Conservation (phyloP, 2,113 vertebrate genomes). For the Kryptolebias marmoratus region DNA sequence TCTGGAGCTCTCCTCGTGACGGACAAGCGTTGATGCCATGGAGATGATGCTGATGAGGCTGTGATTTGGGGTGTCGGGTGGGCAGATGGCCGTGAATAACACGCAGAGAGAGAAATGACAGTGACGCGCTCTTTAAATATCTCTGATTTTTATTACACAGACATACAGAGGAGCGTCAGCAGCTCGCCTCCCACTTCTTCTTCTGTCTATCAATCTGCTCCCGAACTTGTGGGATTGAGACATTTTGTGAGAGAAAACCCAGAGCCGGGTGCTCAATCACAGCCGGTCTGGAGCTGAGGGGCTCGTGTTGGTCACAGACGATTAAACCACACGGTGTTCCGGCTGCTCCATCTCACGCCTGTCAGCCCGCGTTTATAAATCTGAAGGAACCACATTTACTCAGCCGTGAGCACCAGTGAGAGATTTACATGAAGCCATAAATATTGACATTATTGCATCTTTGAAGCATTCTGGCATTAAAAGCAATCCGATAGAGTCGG, state of each 20-base stretch:
- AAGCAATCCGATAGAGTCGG: too few relatives aligned
- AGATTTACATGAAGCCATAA: constrained; percentile 21
- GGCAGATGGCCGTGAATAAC: constrained; percentile 71
- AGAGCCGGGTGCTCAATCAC: constrained; percentile 28
- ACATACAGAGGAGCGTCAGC: constrained; percentile 69
- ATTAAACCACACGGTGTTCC: constrained; percentile 53
- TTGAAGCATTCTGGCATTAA: too few relatives aligned
- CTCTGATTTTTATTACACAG: constrained; percentile 73
- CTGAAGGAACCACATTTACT: constrained; percentile 66
- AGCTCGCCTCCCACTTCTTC: constrained; percentile 50
- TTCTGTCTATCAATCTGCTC: constrained; percentile 7
- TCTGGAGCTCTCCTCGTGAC: constrained; percentile 61
- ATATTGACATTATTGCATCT: constrained; percentile 21
- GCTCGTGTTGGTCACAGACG: constrained; percentile 60
- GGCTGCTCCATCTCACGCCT: constrained; percentile 38
- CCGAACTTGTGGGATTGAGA: constrained; percentile 41
- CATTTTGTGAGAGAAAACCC: constrained; percentile 11
- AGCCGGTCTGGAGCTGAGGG: constrained; percentile 12
- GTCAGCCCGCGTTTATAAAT: constrained; percentile 40
- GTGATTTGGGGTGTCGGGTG: constrained; percentile 55
- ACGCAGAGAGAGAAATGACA: constrained; percentile 39
- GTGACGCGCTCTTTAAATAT: constrained; percentile 71
- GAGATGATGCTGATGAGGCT: constrained; percentile 62
- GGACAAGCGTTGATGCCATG: constrained; percentile 54
- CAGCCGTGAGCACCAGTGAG: constrained; percentile 13